Evolutionary conservation across 37 sponge, comb jelly and placozoan genomes (phyloP), one percentile per base, ranked within the genome.

Genomic region (Ephydatia muelleri): DNA sequence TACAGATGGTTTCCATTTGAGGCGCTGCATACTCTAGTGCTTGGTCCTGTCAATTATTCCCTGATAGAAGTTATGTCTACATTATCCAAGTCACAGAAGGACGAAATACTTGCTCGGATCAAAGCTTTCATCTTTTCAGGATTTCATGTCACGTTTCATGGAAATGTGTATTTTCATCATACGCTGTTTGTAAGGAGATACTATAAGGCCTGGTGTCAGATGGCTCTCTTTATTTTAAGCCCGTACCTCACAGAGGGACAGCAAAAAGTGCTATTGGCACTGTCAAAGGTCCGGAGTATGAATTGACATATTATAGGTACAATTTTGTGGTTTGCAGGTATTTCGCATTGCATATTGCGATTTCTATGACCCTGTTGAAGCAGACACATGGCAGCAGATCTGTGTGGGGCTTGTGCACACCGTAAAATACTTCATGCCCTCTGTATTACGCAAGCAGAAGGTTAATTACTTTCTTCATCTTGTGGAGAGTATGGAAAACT

Each of bases 131-230:
- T 75, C 23, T 81, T 76, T 39, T 87, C 77, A 19, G 88, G 88
- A 0, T 71, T 87, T 39, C 29, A 81, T n/a, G 48, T 26, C 5
- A 69, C 27, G 28, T 34, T 87, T 14, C 27, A 28, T 35, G 64
- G 81, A 73, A 86, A 80, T 32, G 37, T 86, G 2, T n/a, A 30
- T 2, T 23, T 26, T 27, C 49, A 87, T 49, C 47, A 49, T 70
- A 68, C 74, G 67, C 81, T 82, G 5, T 87, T 87, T 87, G 87
- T 87, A 21, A 82, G 88, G 12, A 47, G 88, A 64, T 82, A 87
- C 65, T 87, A 68, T 38, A 87, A 85, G 57, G 85, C 71, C 27
- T 77, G 70, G 70, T 69, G 71, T 12, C 85, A 77, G 57, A 76
- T 75, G 38, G 69, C 70, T 36, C 69, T 76, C 30, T 85, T 77